Conservation (phyloP, 1,140 invertebrate species). For the Camponotus floridanus region DNA sequence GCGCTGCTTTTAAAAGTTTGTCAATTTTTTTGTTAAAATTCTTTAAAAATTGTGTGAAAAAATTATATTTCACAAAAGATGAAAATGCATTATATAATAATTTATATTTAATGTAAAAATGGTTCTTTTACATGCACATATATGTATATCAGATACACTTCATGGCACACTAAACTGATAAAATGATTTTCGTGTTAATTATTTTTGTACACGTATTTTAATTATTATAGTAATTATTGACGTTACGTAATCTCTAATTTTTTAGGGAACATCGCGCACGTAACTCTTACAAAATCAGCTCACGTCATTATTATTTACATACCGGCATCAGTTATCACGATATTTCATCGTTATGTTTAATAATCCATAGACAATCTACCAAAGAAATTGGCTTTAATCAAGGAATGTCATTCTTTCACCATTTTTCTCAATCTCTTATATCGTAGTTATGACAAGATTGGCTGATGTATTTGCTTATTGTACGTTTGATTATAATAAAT, state of each 20-base stretch:
- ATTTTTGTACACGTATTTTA: background rate
- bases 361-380: constrained; percentile 68
- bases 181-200: constrained; percentile 11
- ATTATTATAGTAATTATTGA: background rate
- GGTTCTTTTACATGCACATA: background rate
- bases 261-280: background rate
- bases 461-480: constrained; percentile 45
- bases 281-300: constrained; percentile 55
- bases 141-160: background rate
- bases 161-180: background rate
- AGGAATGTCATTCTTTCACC: background rate
- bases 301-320: constrained; percentile 50
- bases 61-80: background rate
- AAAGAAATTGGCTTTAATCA: background rate
- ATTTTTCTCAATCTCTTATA: constrained; percentile 39
- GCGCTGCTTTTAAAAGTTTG: background rate
- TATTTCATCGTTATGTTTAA: constrained; percentile 77
- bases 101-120: constrained; percentile 4
- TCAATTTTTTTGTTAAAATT: background rate
- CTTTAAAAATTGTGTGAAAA: background rate
- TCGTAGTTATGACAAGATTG: background rate
- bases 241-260: background rate
- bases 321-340: constrained; percentile 43
- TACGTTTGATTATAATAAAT: constrained; percentile 24
- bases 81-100: background rate